These are phyloP conservation scores for Suricata suricatta DNA, from an alignment of 2,113 vertebrate species.

Conservation along the genomic window DNA sequence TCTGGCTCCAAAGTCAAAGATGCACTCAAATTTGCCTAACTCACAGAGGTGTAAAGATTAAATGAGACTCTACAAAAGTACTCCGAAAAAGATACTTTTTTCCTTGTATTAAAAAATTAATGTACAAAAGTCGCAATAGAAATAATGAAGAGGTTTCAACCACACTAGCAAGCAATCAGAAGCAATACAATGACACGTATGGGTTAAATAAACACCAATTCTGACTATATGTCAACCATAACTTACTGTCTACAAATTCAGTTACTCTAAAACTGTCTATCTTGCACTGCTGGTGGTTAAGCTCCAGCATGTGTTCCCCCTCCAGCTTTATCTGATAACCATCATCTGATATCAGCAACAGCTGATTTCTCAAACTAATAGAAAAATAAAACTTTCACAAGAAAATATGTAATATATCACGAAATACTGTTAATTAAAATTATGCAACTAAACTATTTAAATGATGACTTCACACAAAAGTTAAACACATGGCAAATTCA, in stretches of 20 bases:
- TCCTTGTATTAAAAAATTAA: not conserved
- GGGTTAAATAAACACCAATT: not conserved
- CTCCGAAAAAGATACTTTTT: not conserved
- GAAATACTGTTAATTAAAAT: not conserved
- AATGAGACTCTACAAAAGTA: not conserved
- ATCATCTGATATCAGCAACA: not conserved
- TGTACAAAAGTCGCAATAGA: not conserved
- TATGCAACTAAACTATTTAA: not conserved
- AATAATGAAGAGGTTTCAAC: conserved; percentile 30
- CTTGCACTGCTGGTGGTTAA: not conserved
- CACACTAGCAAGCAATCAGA: not conserved
- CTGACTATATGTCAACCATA: not conserved
- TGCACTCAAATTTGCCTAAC: not conserved
- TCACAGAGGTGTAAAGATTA: not conserved
- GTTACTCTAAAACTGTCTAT: not conserved
- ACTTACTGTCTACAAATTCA: conserved; percentile 12
- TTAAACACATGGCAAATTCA: not conserved
- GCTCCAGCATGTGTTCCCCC: not conserved
- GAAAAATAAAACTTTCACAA: conserved; percentile 21
- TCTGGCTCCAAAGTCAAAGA: conserved; percentile 12
- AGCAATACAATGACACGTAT: not conserved
- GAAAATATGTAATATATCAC: not conserved
- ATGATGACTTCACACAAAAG: not conserved
- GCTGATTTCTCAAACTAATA: conserved; percentile 29
- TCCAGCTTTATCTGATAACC: not conserved